Evolutionary conservation across 2,888 invertebrate species (phyloP).

Genomic region (Hermodice carunculata): DNA sequence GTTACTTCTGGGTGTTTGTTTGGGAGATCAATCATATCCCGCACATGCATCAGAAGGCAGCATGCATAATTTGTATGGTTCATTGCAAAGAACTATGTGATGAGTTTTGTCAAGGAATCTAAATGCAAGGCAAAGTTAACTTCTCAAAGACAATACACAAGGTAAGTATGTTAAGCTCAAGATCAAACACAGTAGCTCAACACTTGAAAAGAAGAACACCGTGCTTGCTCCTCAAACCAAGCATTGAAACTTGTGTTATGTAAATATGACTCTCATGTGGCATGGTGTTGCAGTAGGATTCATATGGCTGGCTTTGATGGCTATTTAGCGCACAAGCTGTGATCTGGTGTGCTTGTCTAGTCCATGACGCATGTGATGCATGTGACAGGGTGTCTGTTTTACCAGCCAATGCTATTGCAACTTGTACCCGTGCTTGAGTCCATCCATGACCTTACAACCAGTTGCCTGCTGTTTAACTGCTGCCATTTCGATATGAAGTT

Average conservation of each 20-base stretch:
- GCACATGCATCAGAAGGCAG: background rate
- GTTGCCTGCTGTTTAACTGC: conserved; percentile 41
- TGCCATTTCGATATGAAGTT: conserved; percentile 54
- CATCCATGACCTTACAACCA: conserved; percentile 48
- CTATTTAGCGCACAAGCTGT: background rate
- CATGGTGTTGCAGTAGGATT: background rate
- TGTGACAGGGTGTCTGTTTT: background rate
- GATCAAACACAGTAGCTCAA: background rate
- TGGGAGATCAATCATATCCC: conserved; percentile 8
- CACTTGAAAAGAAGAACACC: background rate
- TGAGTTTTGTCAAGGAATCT: conserved; percentile 2
- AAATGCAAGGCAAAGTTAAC: conserved; percentile 12
- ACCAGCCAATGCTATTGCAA: conserved; percentile 41
- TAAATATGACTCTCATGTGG: background rate
- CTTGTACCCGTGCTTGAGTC: conserved; percentile 39
- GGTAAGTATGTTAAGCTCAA: conserved; percentile 13
- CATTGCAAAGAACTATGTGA: conserved; percentile 29
- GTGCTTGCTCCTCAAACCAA: background rate
- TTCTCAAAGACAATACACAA: conserved; percentile 5
- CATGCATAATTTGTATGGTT: conserved; percentile 8
- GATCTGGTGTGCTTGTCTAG: background rate
- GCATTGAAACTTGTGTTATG: background rate
- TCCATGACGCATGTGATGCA: background rate
- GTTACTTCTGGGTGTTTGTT: conserved; percentile 1
- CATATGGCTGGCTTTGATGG: background rate